Conservation (phyloP, 2,113 vertebrate species). For the Apodemus speciosus region DNA sequence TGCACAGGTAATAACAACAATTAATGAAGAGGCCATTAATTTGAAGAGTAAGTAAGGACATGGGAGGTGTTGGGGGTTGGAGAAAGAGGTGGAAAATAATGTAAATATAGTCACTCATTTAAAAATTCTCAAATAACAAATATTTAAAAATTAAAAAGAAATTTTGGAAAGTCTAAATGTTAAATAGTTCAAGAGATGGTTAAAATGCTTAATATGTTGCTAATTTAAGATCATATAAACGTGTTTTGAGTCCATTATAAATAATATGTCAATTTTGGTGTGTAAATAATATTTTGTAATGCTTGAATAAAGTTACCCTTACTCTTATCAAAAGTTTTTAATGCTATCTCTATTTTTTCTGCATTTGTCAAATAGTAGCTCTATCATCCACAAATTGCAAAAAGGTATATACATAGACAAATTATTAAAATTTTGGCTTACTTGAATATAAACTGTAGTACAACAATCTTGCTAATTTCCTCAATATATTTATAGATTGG, state of each 20-base stretch:
- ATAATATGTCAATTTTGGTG: not conserved
- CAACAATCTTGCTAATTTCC: not conserved
- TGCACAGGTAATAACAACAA: not conserved
- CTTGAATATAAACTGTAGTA: not conserved
- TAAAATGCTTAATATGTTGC: not conserved
- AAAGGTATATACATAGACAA: conserved; percentile 24
- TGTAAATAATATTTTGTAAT: not conserved
- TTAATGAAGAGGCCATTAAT: not conserved
- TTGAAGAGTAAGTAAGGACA: not conserved
- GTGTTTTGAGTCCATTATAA: not conserved
- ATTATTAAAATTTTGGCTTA: conserved; percentile 22
- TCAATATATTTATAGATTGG: not conserved
- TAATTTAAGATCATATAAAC: conserved; percentile 22
- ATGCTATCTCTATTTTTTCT: not conserved
- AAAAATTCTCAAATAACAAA: not conserved
- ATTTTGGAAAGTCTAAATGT: not conserved
- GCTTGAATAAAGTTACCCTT: not conserved
- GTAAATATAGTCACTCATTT: not conserved
- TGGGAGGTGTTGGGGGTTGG: not conserved
- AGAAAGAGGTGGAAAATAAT: not conserved
- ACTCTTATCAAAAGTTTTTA: not conserved
- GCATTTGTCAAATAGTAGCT: not conserved
- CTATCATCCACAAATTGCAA: not conserved
- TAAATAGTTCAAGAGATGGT: conserved; percentile 10
- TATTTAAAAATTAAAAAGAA: conserved; percentile 12